Evolutionary conservation across 1,140 invertebrate species (phyloP).

Genomic region (Carposina sasakii): DNA sequence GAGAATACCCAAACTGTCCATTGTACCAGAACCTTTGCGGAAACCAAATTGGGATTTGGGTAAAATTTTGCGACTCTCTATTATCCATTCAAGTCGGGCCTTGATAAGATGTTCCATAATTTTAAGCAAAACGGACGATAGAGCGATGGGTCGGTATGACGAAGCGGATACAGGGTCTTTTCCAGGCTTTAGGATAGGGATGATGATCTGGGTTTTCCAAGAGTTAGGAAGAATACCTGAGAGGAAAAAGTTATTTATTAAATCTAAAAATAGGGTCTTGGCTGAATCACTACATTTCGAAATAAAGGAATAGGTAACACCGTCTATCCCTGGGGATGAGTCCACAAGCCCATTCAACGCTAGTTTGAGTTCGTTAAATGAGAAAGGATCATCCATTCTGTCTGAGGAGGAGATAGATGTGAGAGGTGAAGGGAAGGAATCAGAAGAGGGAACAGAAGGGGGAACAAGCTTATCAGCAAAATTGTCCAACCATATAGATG

Average conservation of each 20-base stretch:
- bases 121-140: no score
- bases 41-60: no score
- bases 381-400: neutral
- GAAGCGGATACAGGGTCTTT: no score
- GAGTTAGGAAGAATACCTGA: neutral
- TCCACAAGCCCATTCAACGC: neutral
- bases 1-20: no score
- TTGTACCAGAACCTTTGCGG: no score
- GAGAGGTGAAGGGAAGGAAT: neutral
- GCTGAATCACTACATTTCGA: neutral
- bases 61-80: no score
- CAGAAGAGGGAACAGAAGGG: neutral
- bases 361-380: neutral
- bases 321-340: conserved; percentile 1
- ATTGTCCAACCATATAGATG: neutral
- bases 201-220: conserved; percentile 5
- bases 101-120: no score
- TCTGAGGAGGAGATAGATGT: neutral
- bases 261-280: neutral
- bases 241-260: neutral
- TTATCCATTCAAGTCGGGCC: no score
- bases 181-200: no score
- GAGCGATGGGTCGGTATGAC: no score
- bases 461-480: conserved; percentile 7
- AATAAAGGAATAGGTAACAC: conserved; percentile 12